Evolutionary conservation across 2,888 invertebrate genomes (phyloP).

Genomic region (Melinaea marsaeus): DNA sequence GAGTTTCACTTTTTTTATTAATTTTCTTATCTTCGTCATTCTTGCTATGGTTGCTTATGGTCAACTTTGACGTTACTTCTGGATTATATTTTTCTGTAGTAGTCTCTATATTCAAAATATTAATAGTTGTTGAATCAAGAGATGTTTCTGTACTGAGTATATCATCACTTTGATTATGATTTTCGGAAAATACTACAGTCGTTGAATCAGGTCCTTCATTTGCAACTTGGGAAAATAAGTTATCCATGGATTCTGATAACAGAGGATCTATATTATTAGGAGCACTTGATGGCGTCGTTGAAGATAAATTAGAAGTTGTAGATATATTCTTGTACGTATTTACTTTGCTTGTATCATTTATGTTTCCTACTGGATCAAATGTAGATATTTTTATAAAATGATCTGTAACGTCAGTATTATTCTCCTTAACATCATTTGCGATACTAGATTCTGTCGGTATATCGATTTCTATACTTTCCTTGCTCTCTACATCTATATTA

Average conservation of each 20-base stretch:
- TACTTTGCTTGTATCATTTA: slow-evolving; percentile 25
- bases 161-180: slow-evolving; percentile 21
- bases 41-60: slow-evolving; percentile 4
- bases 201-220: slow-evolving; percentile 41
- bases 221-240: slow-evolving; percentile 71
- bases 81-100: slow-evolving; percentile 21
- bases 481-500: slow-evolving; percentile 58
- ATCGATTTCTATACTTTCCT: slow-evolving; percentile 65
- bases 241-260: slow-evolving; percentile 69
- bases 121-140: slow-evolving; percentile 36
- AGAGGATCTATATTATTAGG: slow-evolving; percentile 55
- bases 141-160: slow-evolving; percentile 39
- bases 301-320: slow-evolving; percentile 12
- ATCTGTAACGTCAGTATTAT: slow-evolving; percentile 36
- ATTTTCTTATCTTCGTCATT: slow-evolving; percentile 15
- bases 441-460: slow-evolving; percentile 50
- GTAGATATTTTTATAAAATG: slow-evolving; percentile 67
- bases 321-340: slow-evolving; percentile 14
- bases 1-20: slow-evolving; percentile 20
- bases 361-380: slow-evolving; percentile 52
- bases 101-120: slow-evolving; percentile 19
- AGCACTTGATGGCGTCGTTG: slow-evolving; percentile 24
- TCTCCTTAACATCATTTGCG: slow-evolving; percentile 35
- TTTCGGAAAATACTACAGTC: slow-evolving; percentile 19
- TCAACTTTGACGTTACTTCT: slow-evolving; percentile 20